These are phyloP conservation scores for Denticeps clupeoides DNA, from an alignment of 2,797 vertebrate species.

Conservation along the genomic window DNA sequence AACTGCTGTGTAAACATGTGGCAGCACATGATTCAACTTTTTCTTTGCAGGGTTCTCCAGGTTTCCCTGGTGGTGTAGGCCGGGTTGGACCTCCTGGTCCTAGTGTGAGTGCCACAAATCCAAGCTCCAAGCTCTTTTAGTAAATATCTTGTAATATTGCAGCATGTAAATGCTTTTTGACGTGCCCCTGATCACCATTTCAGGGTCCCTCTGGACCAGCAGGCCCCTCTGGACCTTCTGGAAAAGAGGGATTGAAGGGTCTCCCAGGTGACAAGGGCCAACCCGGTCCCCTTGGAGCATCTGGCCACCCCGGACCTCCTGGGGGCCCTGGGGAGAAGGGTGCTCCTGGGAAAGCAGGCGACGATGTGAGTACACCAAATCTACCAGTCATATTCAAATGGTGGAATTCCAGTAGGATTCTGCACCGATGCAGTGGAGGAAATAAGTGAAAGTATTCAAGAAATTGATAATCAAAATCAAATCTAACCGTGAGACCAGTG, in stretches of 20 bases:
- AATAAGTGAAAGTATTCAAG: no score
- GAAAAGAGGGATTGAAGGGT: slow-evolving; percentile 83
- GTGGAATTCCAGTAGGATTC: no score
- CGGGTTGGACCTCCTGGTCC: slow-evolving; percentile 86
- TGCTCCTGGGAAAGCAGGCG: slow-evolving; percentile 72
- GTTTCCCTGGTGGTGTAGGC: slow-evolving; percentile 86
- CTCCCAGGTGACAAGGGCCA: slow-evolving; percentile 82
- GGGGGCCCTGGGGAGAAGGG: slow-evolving; percentile 78
- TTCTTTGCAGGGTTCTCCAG: slow-evolving; percentile 75
- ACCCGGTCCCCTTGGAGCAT: slow-evolving; percentile 81
- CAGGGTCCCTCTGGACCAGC: slow-evolving; percentile 80
- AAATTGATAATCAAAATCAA: no score
- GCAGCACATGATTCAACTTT: no score
- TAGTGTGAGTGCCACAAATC: slow-evolving; percentile 62
- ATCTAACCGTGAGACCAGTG: no score
- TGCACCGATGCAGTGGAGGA: no score
- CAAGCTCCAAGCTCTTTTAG: no score
- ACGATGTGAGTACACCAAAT: slow-evolving; percentile 63
- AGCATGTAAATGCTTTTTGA: not conserved
- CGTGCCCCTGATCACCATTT: not conserved
- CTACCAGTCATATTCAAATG: no score
- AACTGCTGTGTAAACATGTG: no score
- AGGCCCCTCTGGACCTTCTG: slow-evolving; percentile 67
- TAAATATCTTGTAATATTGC: no score
- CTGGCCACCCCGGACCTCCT: slow-evolving; percentile 61